phyloP scores from a whole-genome alignment of 2,888 invertebrate genomes.

The Pterostichus niger region DNA sequence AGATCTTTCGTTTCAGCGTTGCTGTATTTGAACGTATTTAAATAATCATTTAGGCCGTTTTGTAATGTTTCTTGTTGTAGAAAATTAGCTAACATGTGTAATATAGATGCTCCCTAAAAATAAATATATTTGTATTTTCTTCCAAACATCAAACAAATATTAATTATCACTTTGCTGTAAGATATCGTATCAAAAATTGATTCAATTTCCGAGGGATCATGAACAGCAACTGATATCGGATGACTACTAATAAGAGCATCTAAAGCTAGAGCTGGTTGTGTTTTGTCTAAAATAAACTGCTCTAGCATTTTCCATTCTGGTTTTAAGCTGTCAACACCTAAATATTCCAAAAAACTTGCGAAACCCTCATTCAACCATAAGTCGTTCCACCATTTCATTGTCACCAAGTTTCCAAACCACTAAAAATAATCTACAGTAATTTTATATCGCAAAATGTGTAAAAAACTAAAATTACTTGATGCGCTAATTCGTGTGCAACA shows the following conservation, averaged over 20 bases:
- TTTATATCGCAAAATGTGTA: conserved; percentile 50
- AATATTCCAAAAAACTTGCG: conserved; percentile 90
- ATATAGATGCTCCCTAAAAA: conserved; percentile 84
- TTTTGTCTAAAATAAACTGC: conserved; percentile 84
- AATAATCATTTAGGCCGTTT: conserved; percentile 83
- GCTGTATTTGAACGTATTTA: conserved; percentile 83
- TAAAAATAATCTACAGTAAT: conserved; percentile 71
- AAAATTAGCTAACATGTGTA: conserved; percentile 86
- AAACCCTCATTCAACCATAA: conserved; percentile 95
- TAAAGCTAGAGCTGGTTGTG: conserved; percentile 83
- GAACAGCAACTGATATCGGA: conserved; percentile 84
- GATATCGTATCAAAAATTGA: conserved; percentile 88
- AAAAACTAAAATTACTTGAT: conserved; percentile 80
- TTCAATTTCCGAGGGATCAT: conserved; percentile 85
- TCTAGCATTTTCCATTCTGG: conserved; percentile 86
- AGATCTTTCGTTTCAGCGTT: conserved; percentile 90
- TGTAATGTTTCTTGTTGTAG: conserved; percentile 82
- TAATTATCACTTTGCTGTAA: conserved; percentile 82
- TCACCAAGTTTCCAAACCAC: conserved; percentile 95
- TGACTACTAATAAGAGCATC: conserved; percentile 86
- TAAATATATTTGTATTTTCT: conserved; percentile 54
- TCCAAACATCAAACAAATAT: background rate
- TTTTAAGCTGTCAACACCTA: conserved; percentile 82
- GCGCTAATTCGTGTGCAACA: conserved; percentile 86
- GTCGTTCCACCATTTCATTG: conserved; percentile 97